phyloP scores from a whole-genome alignment of 2,888 invertebrate genomes.

The Aspidiotus rigidus region DNA sequence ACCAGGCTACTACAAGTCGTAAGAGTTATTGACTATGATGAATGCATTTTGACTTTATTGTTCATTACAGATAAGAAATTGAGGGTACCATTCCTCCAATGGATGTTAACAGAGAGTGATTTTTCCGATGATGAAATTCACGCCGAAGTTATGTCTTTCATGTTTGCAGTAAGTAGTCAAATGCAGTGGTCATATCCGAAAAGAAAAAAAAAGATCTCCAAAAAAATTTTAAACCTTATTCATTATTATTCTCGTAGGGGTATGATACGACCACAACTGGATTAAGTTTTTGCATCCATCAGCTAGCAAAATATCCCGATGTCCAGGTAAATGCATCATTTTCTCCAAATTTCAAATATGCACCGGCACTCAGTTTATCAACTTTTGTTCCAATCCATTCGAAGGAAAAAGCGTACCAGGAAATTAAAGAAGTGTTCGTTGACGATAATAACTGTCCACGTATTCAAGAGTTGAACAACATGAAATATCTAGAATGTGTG shows the following conservation, averaged over 20 bases:
- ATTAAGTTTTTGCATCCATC: constrained; percentile 34
- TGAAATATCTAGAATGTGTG: constrained; percentile 27
- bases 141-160: constrained; percentile 33
- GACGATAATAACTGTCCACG: neutral
- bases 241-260: constrained; percentile 11
- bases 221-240: neutral
- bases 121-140: constrained; percentile 35
- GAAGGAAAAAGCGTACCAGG: constrained; percentile 23
- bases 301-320: constrained; percentile 35
- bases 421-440: constrained; percentile 15
- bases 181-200: no score
- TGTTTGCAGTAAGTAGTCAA: constrained; percentile 33
- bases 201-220: no score
- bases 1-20: no score
- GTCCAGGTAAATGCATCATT: constrained; percentile 35
- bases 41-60: no score
- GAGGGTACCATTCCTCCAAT: constrained; percentile 24
- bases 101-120: constrained; percentile 22
- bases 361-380: no score
- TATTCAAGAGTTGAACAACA: constrained; percentile 23
- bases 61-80: constrained; percentile 21
- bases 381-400: no score
- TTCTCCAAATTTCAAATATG: neutral
- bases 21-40: no score
- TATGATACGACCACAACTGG: constrained; percentile 37